A percentile compares a stretch with the other conserved stretches of the same genome.
These are phyloP conservation scores for Therioaphis trifolii DNA, from an alignment of 2,888 invertebrate genomes.

Conservation along the genomic window DNA sequence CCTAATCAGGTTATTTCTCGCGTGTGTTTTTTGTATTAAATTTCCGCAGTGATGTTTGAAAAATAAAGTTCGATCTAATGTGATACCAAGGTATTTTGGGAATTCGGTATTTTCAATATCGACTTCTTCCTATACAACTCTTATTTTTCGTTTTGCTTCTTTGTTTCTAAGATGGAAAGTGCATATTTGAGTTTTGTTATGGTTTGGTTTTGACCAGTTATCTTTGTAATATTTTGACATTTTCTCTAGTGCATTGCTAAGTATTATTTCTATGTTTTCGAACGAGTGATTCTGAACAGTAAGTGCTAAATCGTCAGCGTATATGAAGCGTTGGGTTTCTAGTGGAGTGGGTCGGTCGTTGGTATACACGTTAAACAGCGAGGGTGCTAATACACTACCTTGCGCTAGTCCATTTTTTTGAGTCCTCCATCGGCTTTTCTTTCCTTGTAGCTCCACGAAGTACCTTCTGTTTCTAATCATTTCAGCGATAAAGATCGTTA, in stretches of 20 bases:
- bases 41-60: background rate
- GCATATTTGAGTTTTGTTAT: conserved; percentile 1
- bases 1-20: conserved; percentile 26
- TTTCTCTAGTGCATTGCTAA: background rate
- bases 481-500: conserved; percentile 3
- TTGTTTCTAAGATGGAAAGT: conserved; percentile 19
- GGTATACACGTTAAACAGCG: conserved; percentile 51
- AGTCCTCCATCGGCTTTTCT: conserved; percentile 39
- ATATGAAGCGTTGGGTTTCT: conserved; percentile 26
- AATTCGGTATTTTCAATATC: background rate
- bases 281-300: conserved; percentile 49
- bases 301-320: conserved; percentile 48
- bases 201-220: background rate
- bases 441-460: conserved; percentile 16
- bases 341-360: conserved; percentile 48
- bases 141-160: conserved; percentile 16
- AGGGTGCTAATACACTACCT: conserved; percentile 56
- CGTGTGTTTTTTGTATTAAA: background rate
- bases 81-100: background rate
- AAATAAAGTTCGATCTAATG: background rate
- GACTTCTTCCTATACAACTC: background rate
- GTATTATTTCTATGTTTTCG: background rate
- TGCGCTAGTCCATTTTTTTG: conserved; percentile 54
- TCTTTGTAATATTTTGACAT: background rate
- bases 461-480: conserved; percentile 12